Conservation (phyloP, 2,113 vertebrate genomes). For the Psittacula cyanocephala region DNA sequence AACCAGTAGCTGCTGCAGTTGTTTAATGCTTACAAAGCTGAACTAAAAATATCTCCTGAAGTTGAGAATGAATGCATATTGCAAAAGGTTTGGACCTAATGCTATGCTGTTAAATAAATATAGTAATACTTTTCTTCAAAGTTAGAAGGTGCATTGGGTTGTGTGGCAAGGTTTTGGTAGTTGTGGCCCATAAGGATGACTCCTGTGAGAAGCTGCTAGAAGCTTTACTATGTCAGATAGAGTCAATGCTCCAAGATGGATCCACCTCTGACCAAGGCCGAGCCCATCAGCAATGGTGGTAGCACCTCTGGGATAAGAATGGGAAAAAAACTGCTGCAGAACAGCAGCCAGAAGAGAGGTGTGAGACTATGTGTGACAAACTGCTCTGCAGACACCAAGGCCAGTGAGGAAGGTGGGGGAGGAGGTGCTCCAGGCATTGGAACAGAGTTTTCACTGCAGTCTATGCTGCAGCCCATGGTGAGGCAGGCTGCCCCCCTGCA, state of each 20-base stretch:
- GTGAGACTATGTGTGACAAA: neutral
- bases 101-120: neutral
- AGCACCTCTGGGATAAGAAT: neutral
- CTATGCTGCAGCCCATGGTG: neutral
- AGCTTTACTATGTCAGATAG: accelerated
- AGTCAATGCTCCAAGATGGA: neutral
- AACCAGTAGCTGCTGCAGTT: neutral
- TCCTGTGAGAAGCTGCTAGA: neutral
- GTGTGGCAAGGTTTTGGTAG: accelerated
- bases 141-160: neutral
- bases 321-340: neutral
- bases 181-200: accelerated
- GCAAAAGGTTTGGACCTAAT: neutral
- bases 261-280: neutral
- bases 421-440: neutral
- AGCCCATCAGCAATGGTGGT: neutral
- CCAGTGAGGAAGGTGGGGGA: neutral
- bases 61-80: neutral
- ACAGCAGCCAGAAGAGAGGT: neutral
- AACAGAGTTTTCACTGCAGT: neutral
- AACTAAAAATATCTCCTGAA: constrained; percentile 15
- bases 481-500: neutral
- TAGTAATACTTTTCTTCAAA: neutral
- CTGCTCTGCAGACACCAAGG: too few species aligned
- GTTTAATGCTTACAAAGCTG: neutral